Percentiles rank a stretch among this genome's conserved stretches.
These are phyloP conservation scores for Rallus crepitans DNA, from an alignment of 2,797 vertebrate genomes.

Conservation along the genomic window DNA sequence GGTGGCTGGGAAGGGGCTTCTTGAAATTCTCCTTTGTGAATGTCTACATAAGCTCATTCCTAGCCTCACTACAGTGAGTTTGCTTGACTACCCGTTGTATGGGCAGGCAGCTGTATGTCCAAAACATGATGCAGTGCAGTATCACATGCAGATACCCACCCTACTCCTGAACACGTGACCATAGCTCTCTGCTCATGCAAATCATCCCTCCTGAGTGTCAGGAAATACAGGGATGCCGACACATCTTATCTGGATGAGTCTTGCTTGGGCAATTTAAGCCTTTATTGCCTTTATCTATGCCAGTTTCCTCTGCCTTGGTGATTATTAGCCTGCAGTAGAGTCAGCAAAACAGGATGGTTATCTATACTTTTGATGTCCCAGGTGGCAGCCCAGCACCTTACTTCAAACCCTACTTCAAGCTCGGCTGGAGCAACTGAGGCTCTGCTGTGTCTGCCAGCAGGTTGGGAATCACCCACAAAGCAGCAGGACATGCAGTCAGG, in stretches of 20 bases:
- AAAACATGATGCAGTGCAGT: not conserved
- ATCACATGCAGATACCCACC: too few relatives aligned
- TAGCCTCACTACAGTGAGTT: not conserved
- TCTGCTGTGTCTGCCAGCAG: not conserved
- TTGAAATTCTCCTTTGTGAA: not conserved
- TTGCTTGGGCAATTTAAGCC: not conserved
- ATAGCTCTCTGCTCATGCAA: not conserved
- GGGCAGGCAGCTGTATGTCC: not conserved
- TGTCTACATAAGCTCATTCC: not conserved
- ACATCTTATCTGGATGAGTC: not conserved
- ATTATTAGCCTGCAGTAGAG: not conserved
- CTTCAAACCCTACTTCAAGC: not conserved
- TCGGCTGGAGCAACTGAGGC: not conserved
- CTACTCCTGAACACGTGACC: not conserved
- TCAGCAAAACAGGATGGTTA: not conserved
- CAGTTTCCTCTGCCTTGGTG: not conserved
- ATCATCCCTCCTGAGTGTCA: not conserved
- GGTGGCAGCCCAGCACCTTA: not conserved
- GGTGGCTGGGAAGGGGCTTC: not conserved
- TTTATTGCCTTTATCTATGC: not conserved
- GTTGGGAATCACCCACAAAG: not conserved
- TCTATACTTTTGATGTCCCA: not conserved
- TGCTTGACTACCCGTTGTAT: not conserved
- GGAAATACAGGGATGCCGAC: not conserved
- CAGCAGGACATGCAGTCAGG: fast-evolving